phyloP scores from a whole-genome alignment of 2,888 invertebrate genomes.

The Alloscopus bannaensis region DNA sequence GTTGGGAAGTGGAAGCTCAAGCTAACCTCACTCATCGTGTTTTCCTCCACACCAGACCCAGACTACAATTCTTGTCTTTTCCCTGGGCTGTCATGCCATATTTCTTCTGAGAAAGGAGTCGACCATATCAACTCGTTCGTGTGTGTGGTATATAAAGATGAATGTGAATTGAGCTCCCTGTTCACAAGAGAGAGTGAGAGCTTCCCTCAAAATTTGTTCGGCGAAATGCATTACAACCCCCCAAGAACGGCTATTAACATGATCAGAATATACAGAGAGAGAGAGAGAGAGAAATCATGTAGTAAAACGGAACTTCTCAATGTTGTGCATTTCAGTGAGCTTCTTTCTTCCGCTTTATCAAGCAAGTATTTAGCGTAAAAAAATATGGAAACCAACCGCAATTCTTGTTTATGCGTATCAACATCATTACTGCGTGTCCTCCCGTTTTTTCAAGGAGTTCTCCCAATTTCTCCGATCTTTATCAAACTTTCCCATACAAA shows the following conservation, averaged over 20 bases:
- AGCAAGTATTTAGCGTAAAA: too few species aligned
- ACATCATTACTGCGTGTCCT: too few species aligned
- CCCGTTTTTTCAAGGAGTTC: too few species aligned
- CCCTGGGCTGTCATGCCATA: conserved; percentile 18
- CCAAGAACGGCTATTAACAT: too few species aligned
- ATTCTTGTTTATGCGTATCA: too few species aligned
- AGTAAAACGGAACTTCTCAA: too few species aligned
- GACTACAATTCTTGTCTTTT: conserved; percentile 13
- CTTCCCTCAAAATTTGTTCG: conserved; percentile 26
- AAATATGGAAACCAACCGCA: too few species aligned
- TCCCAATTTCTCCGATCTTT: too few species aligned
- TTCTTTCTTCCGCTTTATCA: conserved; percentile 5
- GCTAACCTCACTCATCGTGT: conserved; percentile 32
- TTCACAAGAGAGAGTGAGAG: neutral
- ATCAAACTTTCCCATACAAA: too few species aligned
- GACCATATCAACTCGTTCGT: conserved; percentile 20
- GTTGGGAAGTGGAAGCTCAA: neutral
- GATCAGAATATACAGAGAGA: too few species aligned
- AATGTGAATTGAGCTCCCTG: conserved; percentile 25
- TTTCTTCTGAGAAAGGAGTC: conserved; percentile 41
- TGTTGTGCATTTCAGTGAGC: neutral
- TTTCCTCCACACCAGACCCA: conserved; percentile 23
- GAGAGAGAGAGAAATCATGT: too few species aligned
- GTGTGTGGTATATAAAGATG: conserved; percentile 16
- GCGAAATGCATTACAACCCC: neutral